Evolutionary conservation across 2,888 invertebrate species (phyloP).

Genomic region (Palloptera scutellata): DNA sequence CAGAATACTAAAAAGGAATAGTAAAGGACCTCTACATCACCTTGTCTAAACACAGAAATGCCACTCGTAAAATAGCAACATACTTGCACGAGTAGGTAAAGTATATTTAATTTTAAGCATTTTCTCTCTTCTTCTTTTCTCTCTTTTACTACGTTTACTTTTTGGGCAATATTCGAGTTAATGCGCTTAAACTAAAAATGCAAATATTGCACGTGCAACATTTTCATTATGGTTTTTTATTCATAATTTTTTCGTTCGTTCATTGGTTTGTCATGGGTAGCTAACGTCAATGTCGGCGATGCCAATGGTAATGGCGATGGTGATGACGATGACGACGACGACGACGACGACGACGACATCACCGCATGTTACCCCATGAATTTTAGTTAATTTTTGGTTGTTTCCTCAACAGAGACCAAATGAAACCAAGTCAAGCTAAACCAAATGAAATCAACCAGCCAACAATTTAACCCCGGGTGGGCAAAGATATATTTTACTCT

Average conservation of each 20-base stretch:
- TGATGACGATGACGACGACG: background rate
- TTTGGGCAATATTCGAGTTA: conserved; percentile 28
- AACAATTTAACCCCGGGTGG: conserved; percentile 25
- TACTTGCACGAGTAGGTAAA: no score
- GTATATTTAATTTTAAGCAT: background rate
- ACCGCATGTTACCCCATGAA: conserved; percentile 7
- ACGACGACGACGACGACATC: background rate
- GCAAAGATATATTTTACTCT: conserved; percentile 2
- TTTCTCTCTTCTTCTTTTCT: background rate
- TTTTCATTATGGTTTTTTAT: conserved; percentile 5
- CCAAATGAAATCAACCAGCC: background rate
- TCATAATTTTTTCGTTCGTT: no score
- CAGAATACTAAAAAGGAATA: no score
- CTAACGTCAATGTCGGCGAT: background rate
- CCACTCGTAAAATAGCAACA: no score
- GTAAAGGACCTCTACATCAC: background rate
- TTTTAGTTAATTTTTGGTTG: conserved; percentile 21
- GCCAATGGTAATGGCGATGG: no score
- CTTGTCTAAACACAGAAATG: background rate
- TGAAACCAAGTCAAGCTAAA: no score
- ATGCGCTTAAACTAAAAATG: conserved; percentile 36
- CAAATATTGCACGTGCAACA: conserved; percentile 38
- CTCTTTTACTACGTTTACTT: conserved; percentile 10
- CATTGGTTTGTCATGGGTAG: no score
- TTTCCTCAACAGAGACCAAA: conserved; percentile 4